These are phyloP conservation scores for Chionis minor DNA, from an alignment of 2,113 vertebrate genomes.

Conservation along the genomic window DNA sequence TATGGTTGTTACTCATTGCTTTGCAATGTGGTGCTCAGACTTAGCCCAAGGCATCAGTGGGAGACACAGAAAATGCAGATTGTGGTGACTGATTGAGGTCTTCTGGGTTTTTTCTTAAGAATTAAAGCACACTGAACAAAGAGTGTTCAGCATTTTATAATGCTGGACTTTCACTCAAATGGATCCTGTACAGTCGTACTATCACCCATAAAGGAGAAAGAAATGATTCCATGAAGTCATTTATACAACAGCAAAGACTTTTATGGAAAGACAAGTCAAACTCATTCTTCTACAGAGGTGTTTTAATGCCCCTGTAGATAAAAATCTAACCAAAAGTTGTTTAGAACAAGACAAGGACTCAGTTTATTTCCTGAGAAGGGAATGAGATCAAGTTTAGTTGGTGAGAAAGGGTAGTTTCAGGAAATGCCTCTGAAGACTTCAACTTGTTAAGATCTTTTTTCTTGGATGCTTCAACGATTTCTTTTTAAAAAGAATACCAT, in stretches of 20 bases:
- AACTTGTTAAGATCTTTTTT: background rate
- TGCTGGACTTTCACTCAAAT: background rate
- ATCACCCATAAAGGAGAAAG: background rate
- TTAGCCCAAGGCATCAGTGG: background rate
- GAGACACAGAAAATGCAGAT: background rate
- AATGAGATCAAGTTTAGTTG: background rate
- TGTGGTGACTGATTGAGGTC: background rate
- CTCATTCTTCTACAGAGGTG: background rate
- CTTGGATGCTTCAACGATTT: background rate
- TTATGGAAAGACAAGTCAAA: background rate
- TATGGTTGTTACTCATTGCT: background rate
- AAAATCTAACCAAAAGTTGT: background rate
- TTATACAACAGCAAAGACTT: background rate
- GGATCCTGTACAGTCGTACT: background rate
- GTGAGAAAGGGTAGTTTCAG: background rate
- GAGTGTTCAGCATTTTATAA: background rate
- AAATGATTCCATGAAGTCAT: background rate
- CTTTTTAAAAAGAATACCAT: background rate
- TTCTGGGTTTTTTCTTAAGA: background rate
- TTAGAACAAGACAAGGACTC: background rate
- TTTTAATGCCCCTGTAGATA: background rate
- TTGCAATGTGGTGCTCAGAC: background rate
- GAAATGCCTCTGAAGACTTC: background rate
- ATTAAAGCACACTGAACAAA: background rate
- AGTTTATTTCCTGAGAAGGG: background rate